These are phyloP conservation scores for Heliconius aoede DNA, from an alignment of 2,888 invertebrate species.

Conservation along the genomic window DNA sequence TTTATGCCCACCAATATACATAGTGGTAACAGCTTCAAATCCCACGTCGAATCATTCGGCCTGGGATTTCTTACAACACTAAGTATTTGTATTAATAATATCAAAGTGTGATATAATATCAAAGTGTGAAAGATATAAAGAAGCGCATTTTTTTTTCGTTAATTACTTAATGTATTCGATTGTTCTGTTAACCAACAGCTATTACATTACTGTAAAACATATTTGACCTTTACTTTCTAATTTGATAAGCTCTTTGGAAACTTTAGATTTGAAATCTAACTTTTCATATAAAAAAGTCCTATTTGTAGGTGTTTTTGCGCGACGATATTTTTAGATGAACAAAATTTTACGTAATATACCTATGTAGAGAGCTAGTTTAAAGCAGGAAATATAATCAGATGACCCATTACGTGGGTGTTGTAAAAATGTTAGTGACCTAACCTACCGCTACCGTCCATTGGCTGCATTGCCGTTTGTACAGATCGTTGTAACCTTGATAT, in stretches of 20 bases:
- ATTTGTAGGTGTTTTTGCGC: too few species aligned
- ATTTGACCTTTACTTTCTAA: background rate
- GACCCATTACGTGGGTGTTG: constrained; percentile 30
- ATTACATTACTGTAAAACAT: background rate
- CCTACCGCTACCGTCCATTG: constrained; percentile 30
- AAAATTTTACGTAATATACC: background rate
- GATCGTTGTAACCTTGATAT: constrained; percentile 38
- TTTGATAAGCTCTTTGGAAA: background rate
- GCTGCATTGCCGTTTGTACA: constrained; percentile 14
- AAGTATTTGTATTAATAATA: too few species aligned
- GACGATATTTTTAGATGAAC: background rate
- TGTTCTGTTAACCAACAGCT: background rate
- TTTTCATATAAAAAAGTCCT: background rate
- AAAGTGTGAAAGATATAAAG: background rate
- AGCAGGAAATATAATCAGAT: constrained; percentile 38
- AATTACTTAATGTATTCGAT: background rate
- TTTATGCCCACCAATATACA: background rate
- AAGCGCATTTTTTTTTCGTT: background rate
- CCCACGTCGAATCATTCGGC: background rate
- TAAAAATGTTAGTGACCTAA: constrained; percentile 44
- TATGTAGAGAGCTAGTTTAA: constrained; percentile 16
- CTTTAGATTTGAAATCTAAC: background rate
- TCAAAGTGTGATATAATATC: background rate
- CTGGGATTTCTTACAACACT: too few species aligned
- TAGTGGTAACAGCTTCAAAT: background rate